A percentile compares a stretch with the other conserved stretches of the same genome.
Evolutionary conservation across 2,113 vertebrate genomes (phyloP).

Genomic region (Austrofundulus limnaeus): DNA sequence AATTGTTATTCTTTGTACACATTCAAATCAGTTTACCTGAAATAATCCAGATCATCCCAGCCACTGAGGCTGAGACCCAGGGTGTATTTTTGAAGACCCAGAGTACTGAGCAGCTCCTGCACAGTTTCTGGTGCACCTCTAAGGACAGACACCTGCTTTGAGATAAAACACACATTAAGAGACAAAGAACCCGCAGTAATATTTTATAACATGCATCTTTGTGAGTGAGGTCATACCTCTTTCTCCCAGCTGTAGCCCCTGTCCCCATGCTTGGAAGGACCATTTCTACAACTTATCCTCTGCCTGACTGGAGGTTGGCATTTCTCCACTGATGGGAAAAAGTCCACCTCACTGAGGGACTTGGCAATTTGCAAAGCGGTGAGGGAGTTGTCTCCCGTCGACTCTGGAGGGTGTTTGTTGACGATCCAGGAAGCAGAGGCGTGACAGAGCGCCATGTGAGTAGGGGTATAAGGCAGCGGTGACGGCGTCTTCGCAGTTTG

Average conservation of each 20-base stretch:
- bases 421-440: conserved; percentile 61
- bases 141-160: conserved; percentile 71
- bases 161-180: conserved; percentile 17
- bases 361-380: conserved; percentile 80
- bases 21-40: conserved; percentile 69
- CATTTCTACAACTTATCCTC: conserved; percentile 60
- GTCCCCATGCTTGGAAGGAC: conserved; percentile 54
- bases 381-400: conserved; percentile 79
- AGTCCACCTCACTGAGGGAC: conserved; percentile 79
- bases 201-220: neutral
- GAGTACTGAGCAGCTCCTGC: conserved; percentile 65
- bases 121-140: conserved; percentile 76
- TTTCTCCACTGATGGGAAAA: conserved; percentile 50
- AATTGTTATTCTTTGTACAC: neutral
- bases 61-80: conserved; percentile 77
- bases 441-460: conserved; percentile 36
- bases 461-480: conserved; percentile 63
- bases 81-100: conserved; percentile 75
- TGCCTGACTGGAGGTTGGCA: conserved; percentile 39
- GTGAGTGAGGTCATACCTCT: conserved; percentile 59
- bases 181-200: neutral
- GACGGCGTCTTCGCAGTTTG: conserved; percentile 43
- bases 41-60: conserved; percentile 81
- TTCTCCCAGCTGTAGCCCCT: conserved; percentile 72
- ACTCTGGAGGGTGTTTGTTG: conserved; percentile 41